A percentile compares a stretch with the other conserved stretches of the same genome.
phyloP scores from a whole-genome alignment of 1,140 invertebrate species.

The Samia ricini region DNA sequence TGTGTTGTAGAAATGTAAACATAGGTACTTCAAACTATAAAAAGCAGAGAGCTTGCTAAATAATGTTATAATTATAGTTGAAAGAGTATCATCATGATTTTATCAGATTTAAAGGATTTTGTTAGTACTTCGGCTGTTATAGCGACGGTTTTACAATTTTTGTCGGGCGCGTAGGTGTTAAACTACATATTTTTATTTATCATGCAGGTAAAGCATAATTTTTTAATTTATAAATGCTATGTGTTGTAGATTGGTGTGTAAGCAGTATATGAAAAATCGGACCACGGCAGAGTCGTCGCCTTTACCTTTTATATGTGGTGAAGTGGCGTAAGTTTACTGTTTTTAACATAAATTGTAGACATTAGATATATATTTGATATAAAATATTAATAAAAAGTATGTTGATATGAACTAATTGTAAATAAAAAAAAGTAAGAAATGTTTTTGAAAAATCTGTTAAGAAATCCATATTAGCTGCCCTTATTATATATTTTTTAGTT shows the following conservation, averaged over 20 bases:
- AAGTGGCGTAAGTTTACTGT: constrained; percentile 81
- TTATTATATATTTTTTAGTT: no score
- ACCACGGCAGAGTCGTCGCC: constrained; percentile 84
- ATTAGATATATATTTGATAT: no score
- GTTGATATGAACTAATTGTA: constrained; percentile 33
- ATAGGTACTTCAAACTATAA: no score
- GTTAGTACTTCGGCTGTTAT: constrained; percentile 51
- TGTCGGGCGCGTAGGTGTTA: constrained; percentile 55
- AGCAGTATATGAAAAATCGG: constrained; percentile 81
- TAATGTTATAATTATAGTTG: no score
- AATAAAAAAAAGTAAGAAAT: no score
- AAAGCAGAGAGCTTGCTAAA: no score
- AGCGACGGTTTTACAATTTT: constrained; percentile 58
- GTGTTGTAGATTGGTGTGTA: constrained; percentile 82
- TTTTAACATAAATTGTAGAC: not conserved
- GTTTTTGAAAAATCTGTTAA: no score
- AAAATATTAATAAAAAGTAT: no score
- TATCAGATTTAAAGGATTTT: constrained; percentile 38
- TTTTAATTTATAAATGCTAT: not conserved
- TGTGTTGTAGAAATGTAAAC: not conserved
- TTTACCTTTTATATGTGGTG: constrained; percentile 86
- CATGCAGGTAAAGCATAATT: not conserved
- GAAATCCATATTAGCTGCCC: no score
- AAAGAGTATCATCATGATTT: constrained; percentile 25
- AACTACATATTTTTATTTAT: constrained; percentile 15